Evolutionary conservation across 2,797 vertebrate species (phyloP), one percentile per base, ranked within the genome.

Genomic region (Xenopus petersii): DNA sequence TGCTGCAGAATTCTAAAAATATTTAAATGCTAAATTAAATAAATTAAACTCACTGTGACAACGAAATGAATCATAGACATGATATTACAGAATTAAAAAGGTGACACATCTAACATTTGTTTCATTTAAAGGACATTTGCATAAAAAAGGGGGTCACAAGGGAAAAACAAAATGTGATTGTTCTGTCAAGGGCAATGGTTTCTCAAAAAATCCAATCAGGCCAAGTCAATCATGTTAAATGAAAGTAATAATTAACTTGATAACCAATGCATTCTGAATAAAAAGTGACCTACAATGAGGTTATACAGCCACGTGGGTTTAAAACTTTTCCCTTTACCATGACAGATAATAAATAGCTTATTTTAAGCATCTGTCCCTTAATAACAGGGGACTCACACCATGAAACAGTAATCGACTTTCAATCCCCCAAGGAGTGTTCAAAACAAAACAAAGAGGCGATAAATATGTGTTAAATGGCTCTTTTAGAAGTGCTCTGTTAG

Each of bases 391-490:
- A 17, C 49, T 66, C 26, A 64, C 21, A 49, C 15, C 59, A 47
- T 36, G 42, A n/a, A 60, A 74, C 55, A 70, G 56, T 17, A 69
- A 54, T 46, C 24, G n/a, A 70, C 62, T 74, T 73, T 58, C 12
- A 70, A 49, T 73, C 65, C 76, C 67, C 73, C 24, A 74, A 62
- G 17, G 36, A 0, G 60, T 56, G 71, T 72, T 80, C 74, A 58
- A 81, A 83, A 81, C 54, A 63, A 78, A 33, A 24, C 17, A 15
- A 51, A 16, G 72, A 81, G 75, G 80, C 85, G 82, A 78, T 88
- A 81, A 87, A 84, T 81, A 84, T 66, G 70, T 72, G 80, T 65
- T 75, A 81, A 85, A 63, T 36, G 77, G 58, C 78, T 83, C 65
- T 64, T 71, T 83, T 81, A 81, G 79, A 42, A 55, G 30, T 75